Conservation (phyloP, 2,797 vertebrate species). For the Enteromius treurensis region DNA sequence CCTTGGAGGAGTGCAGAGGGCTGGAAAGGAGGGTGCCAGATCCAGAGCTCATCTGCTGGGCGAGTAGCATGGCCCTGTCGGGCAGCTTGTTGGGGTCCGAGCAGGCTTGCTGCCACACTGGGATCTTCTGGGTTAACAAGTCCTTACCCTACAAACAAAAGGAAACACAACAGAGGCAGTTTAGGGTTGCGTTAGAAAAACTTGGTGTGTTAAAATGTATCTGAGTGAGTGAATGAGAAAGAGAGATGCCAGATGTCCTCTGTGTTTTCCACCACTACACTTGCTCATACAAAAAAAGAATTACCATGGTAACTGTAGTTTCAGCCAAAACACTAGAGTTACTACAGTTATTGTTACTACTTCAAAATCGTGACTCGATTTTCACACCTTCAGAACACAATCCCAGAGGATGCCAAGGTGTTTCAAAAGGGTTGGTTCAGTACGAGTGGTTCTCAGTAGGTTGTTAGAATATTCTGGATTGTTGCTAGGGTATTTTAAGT, state of each 20-base stretch:
- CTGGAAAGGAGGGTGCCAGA: slow-evolving; percentile 85
- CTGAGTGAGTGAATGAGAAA: background rate
- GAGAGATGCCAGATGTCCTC: background rate
- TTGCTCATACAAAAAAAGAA: slow-evolving; percentile 10
- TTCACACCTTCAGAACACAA: background rate
- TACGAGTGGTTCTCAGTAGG: background rate
- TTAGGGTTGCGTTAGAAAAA: background rate
- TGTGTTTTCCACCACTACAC: slow-evolving; percentile 9
- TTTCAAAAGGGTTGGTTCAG: background rate
- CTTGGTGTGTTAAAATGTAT: background rate
- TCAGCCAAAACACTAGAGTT: slow-evolving; percentile 1
- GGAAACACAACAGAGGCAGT: background rate
- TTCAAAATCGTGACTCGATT: slow-evolving; percentile 12
- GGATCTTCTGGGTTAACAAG: slow-evolving; percentile 95
- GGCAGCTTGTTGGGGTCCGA: slow-evolving; percentile 96
- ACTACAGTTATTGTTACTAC: slow-evolving; percentile 28
- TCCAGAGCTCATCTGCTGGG: slow-evolving; percentile 90
- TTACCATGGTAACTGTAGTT: background rate
- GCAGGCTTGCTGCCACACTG: slow-evolving; percentile 93
- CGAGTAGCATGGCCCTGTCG: slow-evolving; percentile 88
- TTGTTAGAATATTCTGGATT: background rate
- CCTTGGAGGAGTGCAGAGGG: slow-evolving; percentile 91
- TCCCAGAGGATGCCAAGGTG: background rate
- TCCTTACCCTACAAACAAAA: slow-evolving; percentile 87
- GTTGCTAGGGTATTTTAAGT: background rate